Base-by-base conservation (phyloP, 2,888 invertebrate genomes). In the Copidosoma aretas region DNA sequence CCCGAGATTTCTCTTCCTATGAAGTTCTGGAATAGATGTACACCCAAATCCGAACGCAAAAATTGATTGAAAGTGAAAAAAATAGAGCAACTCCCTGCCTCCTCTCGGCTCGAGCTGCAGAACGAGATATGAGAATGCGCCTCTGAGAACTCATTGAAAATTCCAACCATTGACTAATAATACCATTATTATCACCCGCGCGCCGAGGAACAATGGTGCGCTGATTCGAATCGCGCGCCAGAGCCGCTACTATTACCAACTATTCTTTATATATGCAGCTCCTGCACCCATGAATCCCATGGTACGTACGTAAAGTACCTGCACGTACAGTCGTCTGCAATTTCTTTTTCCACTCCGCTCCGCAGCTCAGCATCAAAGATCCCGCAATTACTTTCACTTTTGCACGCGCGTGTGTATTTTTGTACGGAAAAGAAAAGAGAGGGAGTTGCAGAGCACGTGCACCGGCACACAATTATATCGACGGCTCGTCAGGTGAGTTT, bases 311-410 rank as follows among this genome's bases (percentile, higher is more conserved):
- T n/a, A n/a, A n/a, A n/a, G n/a, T n/a, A n/a, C n/a, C n/a, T n/a
- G 15, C 53, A 21, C 22, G 25, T 19, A n/a, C n/a, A 46, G 56
- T 64, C 64, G 63, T 64, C 22, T 58, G 65, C 59, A 65, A 60
- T 60, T 65, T 65, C 65, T 65, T 51, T 59, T 19, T 1, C n/a
- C n/a, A n/a, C n/a, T 46, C 54, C 32, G n/a, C 14, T 15, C 39
- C 1, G n/a, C 53, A 43, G 21, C 21, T n/a, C n/a, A n/a, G n/a
- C 54, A 59, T 52, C 17, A 46, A 59, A 22, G 5, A 14, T 46
- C 43, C 12, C 17, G 43, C 43, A 3, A 46, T 58, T 43, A 32
- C 66, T 66, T 66, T 66, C 66, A 66, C 66, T 66, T 66, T 66
- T n/a, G 59, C 59, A 15, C 15, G 51, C 32, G 15, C 41, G 54